Percentiles rank a stretch among this genome's conserved stretches.
Conservation (phyloP, 2,113 vertebrate genomes). For the Merops nubicus region DNA sequence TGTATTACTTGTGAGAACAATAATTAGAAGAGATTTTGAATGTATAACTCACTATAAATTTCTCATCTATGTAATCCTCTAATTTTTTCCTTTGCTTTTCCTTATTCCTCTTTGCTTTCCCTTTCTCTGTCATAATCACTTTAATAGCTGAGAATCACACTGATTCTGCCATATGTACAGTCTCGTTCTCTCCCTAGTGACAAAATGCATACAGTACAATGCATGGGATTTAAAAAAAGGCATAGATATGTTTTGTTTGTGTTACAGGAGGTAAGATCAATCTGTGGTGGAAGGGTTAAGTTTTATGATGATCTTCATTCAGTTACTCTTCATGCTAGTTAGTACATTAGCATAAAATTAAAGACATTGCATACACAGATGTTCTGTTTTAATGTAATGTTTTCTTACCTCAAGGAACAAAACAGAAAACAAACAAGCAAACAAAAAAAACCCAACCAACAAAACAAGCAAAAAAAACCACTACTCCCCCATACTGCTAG, state of each 20-base stretch:
- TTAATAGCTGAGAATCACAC: neutral
- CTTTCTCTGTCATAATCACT: neutral
- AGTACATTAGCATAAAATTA: neutral
- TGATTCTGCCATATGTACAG: neutral
- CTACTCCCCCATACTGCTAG: neutral
- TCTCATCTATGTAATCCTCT: neutral
- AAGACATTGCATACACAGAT: neutral
- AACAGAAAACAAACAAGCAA: no score
- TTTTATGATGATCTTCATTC: neutral
- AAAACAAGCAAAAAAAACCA: neutral
- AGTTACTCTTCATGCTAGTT: neutral
- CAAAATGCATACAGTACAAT: neutral
- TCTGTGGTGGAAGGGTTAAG: neutral
- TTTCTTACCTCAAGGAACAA: neutral
- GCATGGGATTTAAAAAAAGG: neutral
- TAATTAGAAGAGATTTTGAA: neutral
- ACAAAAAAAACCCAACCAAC: neutral
- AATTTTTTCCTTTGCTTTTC: neutral
- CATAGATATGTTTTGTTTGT: no score
- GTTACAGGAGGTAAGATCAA: neutral
- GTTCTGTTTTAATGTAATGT: neutral
- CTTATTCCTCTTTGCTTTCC: neutral
- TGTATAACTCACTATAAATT: neutral
- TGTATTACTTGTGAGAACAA: neutral
- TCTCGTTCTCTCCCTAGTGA: neutral